Percentiles rank a stretch among this genome's conserved stretches.
These are phyloP conservation scores for Amazona vittata DNA, from an alignment of 2,113 vertebrate genomes.

Conservation along the genomic window DNA sequence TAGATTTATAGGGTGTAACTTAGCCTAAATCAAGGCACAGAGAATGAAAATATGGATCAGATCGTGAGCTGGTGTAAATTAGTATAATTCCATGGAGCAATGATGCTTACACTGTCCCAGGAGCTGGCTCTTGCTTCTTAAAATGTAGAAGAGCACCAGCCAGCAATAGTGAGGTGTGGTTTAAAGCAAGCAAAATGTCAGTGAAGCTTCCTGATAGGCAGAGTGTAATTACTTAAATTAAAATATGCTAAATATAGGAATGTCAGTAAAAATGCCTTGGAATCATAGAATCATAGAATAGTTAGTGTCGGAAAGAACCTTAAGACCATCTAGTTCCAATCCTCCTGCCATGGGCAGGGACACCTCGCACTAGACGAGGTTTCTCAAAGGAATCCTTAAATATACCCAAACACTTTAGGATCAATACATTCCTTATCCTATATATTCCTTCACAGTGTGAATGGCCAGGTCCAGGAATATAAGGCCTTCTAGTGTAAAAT, in stretches of 20 bases:
- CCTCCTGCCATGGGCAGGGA: background rate
- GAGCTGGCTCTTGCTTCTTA: background rate
- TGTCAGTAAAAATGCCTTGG: background rate
- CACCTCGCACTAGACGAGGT: background rate
- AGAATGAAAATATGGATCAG: background rate
- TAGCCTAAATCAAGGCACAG: background rate
- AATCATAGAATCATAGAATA: background rate
- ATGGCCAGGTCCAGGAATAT: background rate
- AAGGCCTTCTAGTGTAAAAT: background rate
- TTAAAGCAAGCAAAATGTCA: background rate
- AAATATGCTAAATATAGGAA: background rate
- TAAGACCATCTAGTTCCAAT: background rate
- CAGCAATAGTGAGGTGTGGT: background rate
- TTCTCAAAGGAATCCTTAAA: background rate
- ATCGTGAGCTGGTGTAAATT: background rate
- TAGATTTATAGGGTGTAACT: background rate
- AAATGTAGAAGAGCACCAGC: background rate
- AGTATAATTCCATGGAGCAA: background rate
- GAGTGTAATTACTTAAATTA: background rate
- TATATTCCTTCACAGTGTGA: background rate
- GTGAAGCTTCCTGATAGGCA: background rate
- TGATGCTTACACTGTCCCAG: background rate
- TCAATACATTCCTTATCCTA: background rate
- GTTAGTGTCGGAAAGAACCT: background rate
- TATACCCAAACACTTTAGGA: fast-evolving